Evolutionary conservation across 1,140 invertebrate species (phyloP).

Genomic region (Holotrichia oblita): DNA sequence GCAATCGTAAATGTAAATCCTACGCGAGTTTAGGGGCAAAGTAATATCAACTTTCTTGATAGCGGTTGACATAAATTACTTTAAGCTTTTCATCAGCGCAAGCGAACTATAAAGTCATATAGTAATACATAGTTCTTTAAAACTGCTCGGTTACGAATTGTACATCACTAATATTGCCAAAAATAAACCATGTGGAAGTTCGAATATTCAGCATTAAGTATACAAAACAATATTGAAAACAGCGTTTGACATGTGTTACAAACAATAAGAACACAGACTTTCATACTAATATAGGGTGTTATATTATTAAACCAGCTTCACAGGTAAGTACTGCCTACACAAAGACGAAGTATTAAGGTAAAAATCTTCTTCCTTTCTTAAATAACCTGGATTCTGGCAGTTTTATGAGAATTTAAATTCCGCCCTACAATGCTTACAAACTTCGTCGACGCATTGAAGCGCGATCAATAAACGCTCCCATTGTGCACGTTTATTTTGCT

Average conservation of each 20-base stretch:
- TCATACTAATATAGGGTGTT: no score
- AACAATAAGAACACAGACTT: conserved; percentile 24
- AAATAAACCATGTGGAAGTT: background rate
- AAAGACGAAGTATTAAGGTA: conserved; percentile 45
- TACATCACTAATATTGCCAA: no score
- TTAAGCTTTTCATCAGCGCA: no score
- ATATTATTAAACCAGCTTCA: conserved; percentile 7
- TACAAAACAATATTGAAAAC: background rate
- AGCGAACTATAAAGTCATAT: no score
- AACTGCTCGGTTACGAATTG: no score
- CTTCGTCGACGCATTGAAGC: conserved; percentile 47
- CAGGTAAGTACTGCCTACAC: conserved; percentile 24
- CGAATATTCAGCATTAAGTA: background rate
- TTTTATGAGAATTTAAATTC: conserved; percentile 51
- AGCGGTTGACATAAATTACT: no score
- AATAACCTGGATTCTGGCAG: conserved; percentile 47
- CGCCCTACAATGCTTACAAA: conserved; percentile 48
- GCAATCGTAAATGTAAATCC: no score
- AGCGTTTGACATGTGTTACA: background rate
- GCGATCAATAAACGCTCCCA: conserved; percentile 48
- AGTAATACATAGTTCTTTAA: no score
- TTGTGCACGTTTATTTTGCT: conserved; percentile 47
- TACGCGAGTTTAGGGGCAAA: no score
- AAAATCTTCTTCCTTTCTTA: conserved; percentile 44
- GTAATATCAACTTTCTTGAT: no score